A percentile compares a stretch with the other conserved stretches of the same genome.
Conservation (phyloP, 2,113 vertebrate genomes). For the Cepphus grylle region DNA sequence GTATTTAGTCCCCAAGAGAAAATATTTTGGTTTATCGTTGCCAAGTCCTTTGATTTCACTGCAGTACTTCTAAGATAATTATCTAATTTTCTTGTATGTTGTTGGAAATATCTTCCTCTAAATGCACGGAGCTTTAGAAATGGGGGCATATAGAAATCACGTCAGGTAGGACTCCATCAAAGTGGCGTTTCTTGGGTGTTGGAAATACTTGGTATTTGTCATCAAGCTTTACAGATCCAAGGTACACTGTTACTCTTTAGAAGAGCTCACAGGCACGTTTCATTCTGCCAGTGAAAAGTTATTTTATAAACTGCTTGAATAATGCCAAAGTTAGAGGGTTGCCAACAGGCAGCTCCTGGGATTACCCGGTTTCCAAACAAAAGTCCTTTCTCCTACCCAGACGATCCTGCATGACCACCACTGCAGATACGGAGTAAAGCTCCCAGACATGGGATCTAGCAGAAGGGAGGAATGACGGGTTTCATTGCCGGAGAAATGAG, state of each 20-base stretch:
- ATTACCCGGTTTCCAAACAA: background rate
- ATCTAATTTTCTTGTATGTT: background rate
- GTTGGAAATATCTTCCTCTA: background rate
- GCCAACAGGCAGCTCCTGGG: background rate
- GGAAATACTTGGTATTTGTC: background rate
- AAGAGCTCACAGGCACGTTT: background rate
- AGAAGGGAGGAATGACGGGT: background rate
- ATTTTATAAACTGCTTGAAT: background rate
- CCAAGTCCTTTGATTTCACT: slow-evolving; percentile 38
- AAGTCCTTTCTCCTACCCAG: background rate
- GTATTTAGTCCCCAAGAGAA: background rate
- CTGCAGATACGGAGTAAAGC: background rate
- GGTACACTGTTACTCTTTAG: background rate
- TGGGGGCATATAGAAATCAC: background rate
- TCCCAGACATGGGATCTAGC: background rate
- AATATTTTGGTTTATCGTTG: background rate
- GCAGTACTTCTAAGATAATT: background rate
- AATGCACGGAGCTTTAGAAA: background rate
- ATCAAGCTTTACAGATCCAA: background rate
- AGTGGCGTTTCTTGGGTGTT: background rate
- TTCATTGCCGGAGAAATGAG: background rate
- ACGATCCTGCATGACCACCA: background rate
- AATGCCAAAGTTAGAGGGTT: background rate
- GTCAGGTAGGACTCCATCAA: background rate
- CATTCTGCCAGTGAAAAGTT: background rate